Evolutionary conservation across 2,888 invertebrate genomes (phyloP), one percentile per base, ranked within the genome.

Genomic region (Ctenicera cuprea): DNA sequence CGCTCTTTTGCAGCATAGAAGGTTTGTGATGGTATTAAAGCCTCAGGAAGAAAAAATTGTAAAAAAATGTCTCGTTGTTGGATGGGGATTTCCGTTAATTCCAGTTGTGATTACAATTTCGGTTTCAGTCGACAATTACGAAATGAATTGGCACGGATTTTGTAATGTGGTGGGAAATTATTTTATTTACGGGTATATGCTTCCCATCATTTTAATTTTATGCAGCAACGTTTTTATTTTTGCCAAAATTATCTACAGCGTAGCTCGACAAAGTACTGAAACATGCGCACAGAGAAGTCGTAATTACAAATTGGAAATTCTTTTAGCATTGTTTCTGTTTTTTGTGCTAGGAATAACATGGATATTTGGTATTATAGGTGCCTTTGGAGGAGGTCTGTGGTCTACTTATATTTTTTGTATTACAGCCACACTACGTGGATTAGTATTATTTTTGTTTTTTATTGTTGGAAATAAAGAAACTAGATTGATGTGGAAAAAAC

Each of bases 1-100:
- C 48, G 92, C 91, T 1, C 87, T 91, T 0, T 80, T 92, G 26
- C 92, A 92, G 57, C 92, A 92, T 79, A 86, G 90, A 45, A 87
- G 90, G 65, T 87, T 92, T 76, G 92, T 92, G 20, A 86, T 89
- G 78, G 91, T 92, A 4, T 89, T 92, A 71, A 89, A 89, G 0
- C 87, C 89, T 33, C 89, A 88, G 45, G 86, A 88, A n/a, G 89
- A 90, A 0, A 88, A 90, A 63, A 91, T 92, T 81, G 84, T 92
- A 62, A 80, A 91, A 66, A 89, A 91, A 78, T 90, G 91, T 0
- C 88, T 89, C 0, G 85, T 90, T 0, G 89, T 91, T 76, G 90
- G 91, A 3, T 92, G 92, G 91, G 89, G 91, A 48, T 80, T 86
- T 16, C 90, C 90, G 0, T 84, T 88, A 65, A 86, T 89, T 30